phyloP scores from a whole-genome alignment of 1,140 invertebrate species.

The Pseudomyrmex pallidus region DNA sequence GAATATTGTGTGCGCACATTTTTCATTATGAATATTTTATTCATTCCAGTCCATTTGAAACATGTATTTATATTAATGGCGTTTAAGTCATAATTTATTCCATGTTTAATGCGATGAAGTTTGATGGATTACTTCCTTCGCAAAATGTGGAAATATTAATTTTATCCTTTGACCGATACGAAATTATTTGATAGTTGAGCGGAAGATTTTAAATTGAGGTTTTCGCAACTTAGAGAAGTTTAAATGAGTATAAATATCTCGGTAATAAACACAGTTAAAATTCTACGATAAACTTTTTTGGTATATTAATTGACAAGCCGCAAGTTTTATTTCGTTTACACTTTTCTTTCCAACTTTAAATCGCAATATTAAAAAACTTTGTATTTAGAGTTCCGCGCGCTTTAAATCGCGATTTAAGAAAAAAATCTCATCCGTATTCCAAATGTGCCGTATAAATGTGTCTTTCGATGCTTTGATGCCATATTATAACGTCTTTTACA shows the following conservation, averaged over 20 bases:
- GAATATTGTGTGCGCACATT: too few species aligned
- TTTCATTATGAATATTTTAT: too few species aligned
- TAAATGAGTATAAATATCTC: constrained; percentile 32
- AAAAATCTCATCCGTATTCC: not conserved
- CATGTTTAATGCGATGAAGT: too few species aligned
- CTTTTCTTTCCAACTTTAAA: constrained; percentile 9
- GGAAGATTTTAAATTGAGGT: constrained; percentile 25
- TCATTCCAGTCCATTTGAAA: too few species aligned
- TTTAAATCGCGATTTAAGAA: constrained; percentile 20
- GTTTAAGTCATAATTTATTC: too few species aligned
- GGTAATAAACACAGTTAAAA: constrained; percentile 44
- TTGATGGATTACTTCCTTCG: too few species aligned
- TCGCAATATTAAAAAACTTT: constrained; percentile 43
- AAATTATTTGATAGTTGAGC: constrained; percentile 20
- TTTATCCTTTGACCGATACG: not conserved
- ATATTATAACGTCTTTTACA: not conserved
- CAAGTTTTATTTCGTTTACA: constrained; percentile 39
- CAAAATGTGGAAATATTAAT: too few species aligned
- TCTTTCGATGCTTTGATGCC: not conserved
- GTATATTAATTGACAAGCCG: constrained; percentile 32
- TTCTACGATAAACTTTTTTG: constrained; percentile 43
- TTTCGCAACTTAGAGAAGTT: constrained; percentile 30
- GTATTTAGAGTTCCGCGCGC: constrained; percentile 5
- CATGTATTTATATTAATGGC: too few species aligned
- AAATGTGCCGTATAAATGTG: not conserved